These are phyloP conservation scores for Artemia sp. DNA, from an alignment of 2,888 invertebrate genomes.

Conservation along the genomic window DNA sequence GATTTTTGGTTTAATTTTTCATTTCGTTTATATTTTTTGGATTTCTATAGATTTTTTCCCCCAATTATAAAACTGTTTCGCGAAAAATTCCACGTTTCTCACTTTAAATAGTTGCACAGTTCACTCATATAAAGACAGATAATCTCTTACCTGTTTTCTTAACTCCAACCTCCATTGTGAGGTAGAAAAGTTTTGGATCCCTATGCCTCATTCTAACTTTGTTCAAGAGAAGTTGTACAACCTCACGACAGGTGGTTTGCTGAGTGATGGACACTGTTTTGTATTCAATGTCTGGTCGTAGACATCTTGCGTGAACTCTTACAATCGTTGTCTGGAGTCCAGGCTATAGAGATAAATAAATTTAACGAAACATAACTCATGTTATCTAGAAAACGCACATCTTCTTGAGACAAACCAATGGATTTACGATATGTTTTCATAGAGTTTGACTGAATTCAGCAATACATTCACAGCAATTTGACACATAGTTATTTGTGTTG, in stretches of 20 bases:
- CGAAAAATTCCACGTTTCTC: too few relatives aligned
- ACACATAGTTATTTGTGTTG: too few relatives aligned
- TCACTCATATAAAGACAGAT: not conserved
- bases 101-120: too few relatives aligned
- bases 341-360: not conserved
- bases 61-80: too few relatives aligned
- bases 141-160: conserved; percentile 43
- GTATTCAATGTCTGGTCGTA: conserved; percentile 85
- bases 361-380: not conserved
- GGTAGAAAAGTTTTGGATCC: conserved; percentile 76
- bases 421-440: too few relatives aligned
- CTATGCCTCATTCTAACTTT: conserved; percentile 81
- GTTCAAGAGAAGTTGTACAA: conserved; percentile 62
- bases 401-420: too few relatives aligned
- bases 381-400: too few relatives aligned
- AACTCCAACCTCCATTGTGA: conserved; percentile 84
- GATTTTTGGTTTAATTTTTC: too few relatives aligned
- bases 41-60: too few relatives aligned
- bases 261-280: conserved; percentile 78
- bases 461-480: too few relatives aligned
- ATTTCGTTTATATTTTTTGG: too few relatives aligned
- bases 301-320: conserved; percentile 72
- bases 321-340: conserved; percentile 56
- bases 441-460: too few relatives aligned
- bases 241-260: conserved; percentile 69